A percentile compares a stretch with the other conserved stretches of the same genome.
These are phyloP conservation scores for Cerastis rubricosa DNA, from an alignment of 2,888 invertebrate species.

Conservation along the genomic window DNA sequence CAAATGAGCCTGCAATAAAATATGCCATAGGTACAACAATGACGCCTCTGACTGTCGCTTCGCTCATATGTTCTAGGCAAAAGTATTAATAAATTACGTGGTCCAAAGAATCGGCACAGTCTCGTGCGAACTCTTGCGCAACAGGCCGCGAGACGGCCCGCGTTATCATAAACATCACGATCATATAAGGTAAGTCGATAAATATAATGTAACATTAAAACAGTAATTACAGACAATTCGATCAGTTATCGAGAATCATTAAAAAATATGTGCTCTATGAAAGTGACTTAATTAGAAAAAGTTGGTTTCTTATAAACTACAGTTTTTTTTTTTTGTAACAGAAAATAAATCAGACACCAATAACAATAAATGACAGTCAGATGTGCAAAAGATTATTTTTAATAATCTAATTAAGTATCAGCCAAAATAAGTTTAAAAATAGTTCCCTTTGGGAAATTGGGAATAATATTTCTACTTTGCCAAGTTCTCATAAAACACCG, in stretches of 20 bases:
- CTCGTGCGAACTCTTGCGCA: conserved; percentile 87
- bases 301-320: not conserved
- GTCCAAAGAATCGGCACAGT: conserved; percentile 85
- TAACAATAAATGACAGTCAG: not conserved
- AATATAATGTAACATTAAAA: conserved; percentile 20
- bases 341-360: not conserved
- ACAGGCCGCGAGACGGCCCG: conserved; percentile 79
- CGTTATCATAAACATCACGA: conserved; percentile 48
- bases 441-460: not conserved
- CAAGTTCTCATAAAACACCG: not conserved
- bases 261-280: not conserved
- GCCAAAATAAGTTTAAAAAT: not conserved
- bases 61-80: conserved; percentile 72
- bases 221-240: not conserved
- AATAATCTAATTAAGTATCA: not conserved
- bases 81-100: conserved; percentile 88
- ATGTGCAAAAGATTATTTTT: not conserved
- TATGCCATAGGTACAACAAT: conserved; percentile 62
- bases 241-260: not conserved
- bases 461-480: not conserved
- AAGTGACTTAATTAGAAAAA: not conserved
- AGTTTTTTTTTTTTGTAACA: not conserved
- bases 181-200: conserved; percentile 67
- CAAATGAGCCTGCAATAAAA: conserved; percentile 50
- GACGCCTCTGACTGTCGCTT: conserved; percentile 49